A percentile compares a stretch with the other conserved stretches of the same genome.
phyloP scores from a whole-genome alignment of 2,113 vertebrate species.

The Nothobranchius furzeri region DNA sequence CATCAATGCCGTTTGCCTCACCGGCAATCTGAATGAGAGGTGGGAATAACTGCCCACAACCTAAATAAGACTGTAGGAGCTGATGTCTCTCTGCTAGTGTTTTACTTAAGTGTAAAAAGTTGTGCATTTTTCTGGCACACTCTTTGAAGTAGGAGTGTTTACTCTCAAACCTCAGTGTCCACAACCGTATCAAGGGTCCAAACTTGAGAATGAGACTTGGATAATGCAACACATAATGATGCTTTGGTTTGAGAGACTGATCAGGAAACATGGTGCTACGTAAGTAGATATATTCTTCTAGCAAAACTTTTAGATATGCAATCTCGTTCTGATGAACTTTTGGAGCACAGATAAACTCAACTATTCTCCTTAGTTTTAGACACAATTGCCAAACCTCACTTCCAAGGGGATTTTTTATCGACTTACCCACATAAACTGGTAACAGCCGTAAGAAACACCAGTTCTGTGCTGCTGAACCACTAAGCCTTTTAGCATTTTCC shows the following conservation, averaged over 20 bases:
- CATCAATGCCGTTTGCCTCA: neutral
- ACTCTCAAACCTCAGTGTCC: neutral
- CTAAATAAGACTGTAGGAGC: neutral
- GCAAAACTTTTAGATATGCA: neutral
- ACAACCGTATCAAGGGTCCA: neutral
- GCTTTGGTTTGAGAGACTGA: neutral
- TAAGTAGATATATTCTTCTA: neutral
- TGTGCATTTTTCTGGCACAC: neutral
- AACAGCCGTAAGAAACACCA: no score
- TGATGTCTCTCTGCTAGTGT: constrained; percentile 1
- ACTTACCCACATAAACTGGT: no score
- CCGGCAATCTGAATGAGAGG: neutral
- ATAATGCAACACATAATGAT: neutral
- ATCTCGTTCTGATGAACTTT: neutral
- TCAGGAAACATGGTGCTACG: neutral
- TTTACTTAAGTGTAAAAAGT: neutral
- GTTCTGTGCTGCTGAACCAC: no score
- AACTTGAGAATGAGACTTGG: neutral
- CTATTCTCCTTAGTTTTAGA: constrained; percentile 8
- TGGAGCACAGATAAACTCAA: constrained; percentile 7
- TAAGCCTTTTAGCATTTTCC: no score
- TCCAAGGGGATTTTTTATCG: no score
- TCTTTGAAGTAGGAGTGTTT: constrained; percentile 1
- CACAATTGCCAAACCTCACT: no score
- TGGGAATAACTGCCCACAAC: constrained; percentile 3